Conservation (phyloP, 2,888 invertebrate genomes). For the Norana najaformis region DNA sequence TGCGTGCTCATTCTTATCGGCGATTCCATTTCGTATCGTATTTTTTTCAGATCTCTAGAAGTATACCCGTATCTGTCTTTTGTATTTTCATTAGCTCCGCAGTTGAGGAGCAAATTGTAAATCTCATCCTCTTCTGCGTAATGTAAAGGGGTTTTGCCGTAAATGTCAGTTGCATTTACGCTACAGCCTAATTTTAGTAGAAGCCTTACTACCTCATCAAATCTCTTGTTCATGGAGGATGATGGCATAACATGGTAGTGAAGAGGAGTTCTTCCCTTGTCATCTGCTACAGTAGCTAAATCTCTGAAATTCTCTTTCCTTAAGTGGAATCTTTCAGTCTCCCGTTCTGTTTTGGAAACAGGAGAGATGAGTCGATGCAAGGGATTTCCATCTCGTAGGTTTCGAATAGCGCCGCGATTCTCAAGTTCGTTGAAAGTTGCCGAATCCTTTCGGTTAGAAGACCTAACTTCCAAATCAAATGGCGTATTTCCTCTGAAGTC, state of each 20-base stretch:
- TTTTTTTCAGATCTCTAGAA: neutral
- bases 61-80: neutral
- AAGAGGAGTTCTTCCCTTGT: neutral
- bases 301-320: neutral
- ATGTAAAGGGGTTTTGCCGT: neutral
- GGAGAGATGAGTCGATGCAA: neutral
- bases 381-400: neutral
- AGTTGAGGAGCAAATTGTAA: neutral
- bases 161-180: neutral
- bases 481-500: neutral
- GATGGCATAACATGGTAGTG: neutral
- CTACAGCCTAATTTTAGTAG: neutral
- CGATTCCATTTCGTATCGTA: neutral
- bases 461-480: neutral
- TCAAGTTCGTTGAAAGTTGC: too few relatives aligned
- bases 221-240: neutral
- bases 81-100: neutral
- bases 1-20: neutral
- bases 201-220: neutral
- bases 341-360: neutral
- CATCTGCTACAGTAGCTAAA: too few relatives aligned
- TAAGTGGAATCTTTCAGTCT: neutral
- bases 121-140: neutral
- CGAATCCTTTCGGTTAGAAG: too few relatives aligned
- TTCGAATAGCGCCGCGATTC: too few relatives aligned